These are phyloP conservation scores for Ranitomeya variabilis DNA, from an alignment of 2,113 vertebrate species.

Conservation along the genomic window DNA sequence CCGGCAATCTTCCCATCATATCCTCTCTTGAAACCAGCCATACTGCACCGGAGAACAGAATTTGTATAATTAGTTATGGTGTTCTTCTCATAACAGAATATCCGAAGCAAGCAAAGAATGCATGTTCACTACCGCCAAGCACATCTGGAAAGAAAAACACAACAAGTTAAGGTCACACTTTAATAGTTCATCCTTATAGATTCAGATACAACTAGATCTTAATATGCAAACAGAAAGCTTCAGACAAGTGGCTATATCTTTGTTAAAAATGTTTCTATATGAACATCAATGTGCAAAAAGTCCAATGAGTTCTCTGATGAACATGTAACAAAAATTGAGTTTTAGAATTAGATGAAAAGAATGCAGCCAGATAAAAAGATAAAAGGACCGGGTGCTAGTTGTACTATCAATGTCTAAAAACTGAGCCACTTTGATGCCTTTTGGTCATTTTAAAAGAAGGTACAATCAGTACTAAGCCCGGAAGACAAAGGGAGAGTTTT, in stretches of 20 bases:
- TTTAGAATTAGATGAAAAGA: background rate
- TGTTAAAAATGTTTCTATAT: too few relatives aligned
- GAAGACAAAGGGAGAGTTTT: background rate
- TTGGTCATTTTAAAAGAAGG: background rate
- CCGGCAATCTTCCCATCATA: slow-evolving; percentile 98
- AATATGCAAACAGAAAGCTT: too few relatives aligned
- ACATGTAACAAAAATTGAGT: too few relatives aligned
- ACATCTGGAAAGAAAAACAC: slow-evolving; percentile 63
- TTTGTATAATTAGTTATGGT: slow-evolving; percentile 55
- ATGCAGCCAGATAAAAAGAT: background rate
- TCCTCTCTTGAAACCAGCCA: slow-evolving; percentile 96
- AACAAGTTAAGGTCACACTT: background rate
- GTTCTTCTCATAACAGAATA: slow-evolving; percentile 77
- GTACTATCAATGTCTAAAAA: background rate
- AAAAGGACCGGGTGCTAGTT: background rate
- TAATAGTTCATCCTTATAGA: background rate
- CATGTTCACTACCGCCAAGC: slow-evolving; percentile 75
- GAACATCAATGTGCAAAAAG: too few relatives aligned
- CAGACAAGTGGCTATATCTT: too few relatives aligned
- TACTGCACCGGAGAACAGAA: slow-evolving; percentile 72
- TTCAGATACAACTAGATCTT: background rate
- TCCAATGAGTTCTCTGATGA: too few relatives aligned
- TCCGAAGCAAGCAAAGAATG: slow-evolving; percentile 71
- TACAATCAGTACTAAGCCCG: background rate
- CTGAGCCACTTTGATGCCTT: background rate